Conservation (phyloP, 2,888 invertebrate species). For the Oxytorus armatus region DNA sequence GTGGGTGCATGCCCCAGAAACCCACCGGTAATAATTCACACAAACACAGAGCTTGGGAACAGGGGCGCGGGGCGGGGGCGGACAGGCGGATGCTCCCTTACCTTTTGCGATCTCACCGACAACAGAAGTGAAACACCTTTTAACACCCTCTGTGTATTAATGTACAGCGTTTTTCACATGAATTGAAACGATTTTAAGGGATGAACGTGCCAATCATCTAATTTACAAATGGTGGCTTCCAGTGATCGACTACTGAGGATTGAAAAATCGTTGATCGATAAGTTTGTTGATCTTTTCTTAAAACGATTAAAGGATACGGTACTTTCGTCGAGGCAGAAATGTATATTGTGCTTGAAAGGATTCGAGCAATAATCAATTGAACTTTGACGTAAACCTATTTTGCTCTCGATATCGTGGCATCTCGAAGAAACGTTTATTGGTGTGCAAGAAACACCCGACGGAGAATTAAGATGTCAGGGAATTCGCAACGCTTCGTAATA, state of each 20-base stretch:
- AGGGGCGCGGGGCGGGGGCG: too few relatives aligned
- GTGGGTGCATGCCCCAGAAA: conserved; percentile 74
- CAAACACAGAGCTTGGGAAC: neutral
- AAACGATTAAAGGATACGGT: too few relatives aligned
- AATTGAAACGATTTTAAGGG: neutral
- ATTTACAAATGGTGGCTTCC: too few relatives aligned
- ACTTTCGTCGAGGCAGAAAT: too few relatives aligned
- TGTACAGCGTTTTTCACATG: neutral
- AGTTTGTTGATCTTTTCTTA: too few relatives aligned
- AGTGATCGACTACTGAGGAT: too few relatives aligned
- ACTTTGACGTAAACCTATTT: too few relatives aligned
- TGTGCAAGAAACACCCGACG: neutral
- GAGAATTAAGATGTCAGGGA: neutral
- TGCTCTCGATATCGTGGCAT: neutral
- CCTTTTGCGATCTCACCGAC: conserved; percentile 66
- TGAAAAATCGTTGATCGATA: too few relatives aligned
- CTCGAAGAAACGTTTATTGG: neutral
- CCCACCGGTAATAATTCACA: conserved; percentile 77
- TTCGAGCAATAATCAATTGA: too few relatives aligned
- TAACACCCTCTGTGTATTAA: neutral
- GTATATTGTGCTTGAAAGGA: too few relatives aligned
- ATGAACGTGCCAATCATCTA: too few relatives aligned
- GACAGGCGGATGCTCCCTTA: conserved; percentile 72
- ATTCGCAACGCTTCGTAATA: conserved; percentile 74
- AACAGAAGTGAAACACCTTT: conserved; percentile 39